Evolutionary conservation across 2,888 invertebrate genomes (phyloP).

Genomic region (Drosophila longiperda): DNA sequence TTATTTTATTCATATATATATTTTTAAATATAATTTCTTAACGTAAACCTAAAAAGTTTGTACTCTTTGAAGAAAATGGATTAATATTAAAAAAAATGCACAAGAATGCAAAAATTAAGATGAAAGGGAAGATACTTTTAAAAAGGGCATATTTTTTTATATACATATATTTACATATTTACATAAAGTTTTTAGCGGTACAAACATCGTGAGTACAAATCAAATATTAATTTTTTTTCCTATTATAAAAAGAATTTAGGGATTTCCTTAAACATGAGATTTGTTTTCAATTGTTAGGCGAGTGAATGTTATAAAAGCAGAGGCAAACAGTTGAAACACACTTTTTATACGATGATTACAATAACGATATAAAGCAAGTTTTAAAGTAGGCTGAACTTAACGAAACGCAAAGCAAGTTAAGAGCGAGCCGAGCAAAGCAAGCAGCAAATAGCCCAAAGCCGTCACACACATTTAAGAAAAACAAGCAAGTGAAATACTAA

Average conservation of each 20-base stretch:
- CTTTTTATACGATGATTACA: constrained; percentile 45
- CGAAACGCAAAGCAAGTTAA: constrained; percentile 30
- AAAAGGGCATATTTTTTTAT: constrained; percentile 73
- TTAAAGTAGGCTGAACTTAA: constrained; percentile 37
- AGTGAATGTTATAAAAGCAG: constrained; percentile 31
- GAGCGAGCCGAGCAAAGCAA: constrained; percentile 47
- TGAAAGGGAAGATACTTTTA: constrained; percentile 46
- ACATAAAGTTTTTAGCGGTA: constrained; percentile 69
- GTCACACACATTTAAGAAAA: constrained; percentile 26
- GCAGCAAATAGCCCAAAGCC: constrained; percentile 55
- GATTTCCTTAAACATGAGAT: constrained; percentile 40
- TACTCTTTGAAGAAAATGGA: constrained; percentile 46
- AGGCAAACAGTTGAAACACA: constrained; percentile 29
- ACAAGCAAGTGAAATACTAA: constrained; percentile 13
- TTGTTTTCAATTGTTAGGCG: constrained; percentile 66
- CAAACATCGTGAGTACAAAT: constrained; percentile 76
- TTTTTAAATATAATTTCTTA: constrained; percentile 52
- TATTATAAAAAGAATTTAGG: constrained; percentile 43
- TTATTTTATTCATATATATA: constrained; percentile 45
- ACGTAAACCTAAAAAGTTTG: constrained; percentile 52
- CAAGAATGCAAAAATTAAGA: constrained; percentile 5
- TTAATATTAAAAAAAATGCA: constrained; percentile 19
- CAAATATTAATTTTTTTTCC: constrained; percentile 55
- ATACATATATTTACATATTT: constrained; percentile 65
- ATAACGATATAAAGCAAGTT: constrained; percentile 68